Base-by-base conservation (phyloP, 2,888 invertebrate species). In the Ellobium chinense region DNA sequence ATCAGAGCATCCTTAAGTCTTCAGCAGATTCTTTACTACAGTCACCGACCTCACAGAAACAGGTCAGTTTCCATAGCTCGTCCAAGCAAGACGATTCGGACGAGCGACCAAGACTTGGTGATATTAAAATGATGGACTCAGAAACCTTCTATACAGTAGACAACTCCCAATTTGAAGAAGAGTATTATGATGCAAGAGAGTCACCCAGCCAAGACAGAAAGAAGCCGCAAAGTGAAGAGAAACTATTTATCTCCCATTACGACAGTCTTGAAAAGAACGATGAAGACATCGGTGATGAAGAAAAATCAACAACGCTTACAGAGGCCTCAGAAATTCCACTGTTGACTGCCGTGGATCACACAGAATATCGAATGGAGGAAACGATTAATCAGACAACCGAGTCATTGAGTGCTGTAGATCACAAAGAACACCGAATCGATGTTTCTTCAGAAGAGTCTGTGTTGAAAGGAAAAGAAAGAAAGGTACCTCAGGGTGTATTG, bases 121-220 rank as follows among this genome's bases (percentile, higher is more conserved):
- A 34, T 1, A 2, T 60, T 27, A 73, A 36, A 27, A 36, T 36
- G 27, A 21, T 12, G 0, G 37, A 73, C 27, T 36, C 60, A 3
- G 60, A 73, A 60, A 29, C 37, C 7, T 73, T 73, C 18, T 73
- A 60, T 24, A 60, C 73, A 0, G 37, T 63, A 5, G 63, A 63
- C n/a, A 74, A 63, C 46, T 63, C 63, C 5, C 31, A 37, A 29
- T 74, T 63, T 62, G 46, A 74, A 34, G 63, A 74, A n/a, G 4
- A 27, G 18, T 39, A 46, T 34, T 74, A n/a, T 34, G 63, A 62
- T 63, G 46, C 63, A 7, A 74, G 60, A 63, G 74, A 63, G 24
- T 24, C 27, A 21, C 29, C 24, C 12, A 60, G 72, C 7, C 58
- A 72, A 5, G 36, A 14, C 21, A 5, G 31, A 21, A 18, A 37